These are phyloP conservation scores for Drosophila ficusphila DNA, from an alignment of 1,140 invertebrate genomes.

Conservation along the genomic window DNA sequence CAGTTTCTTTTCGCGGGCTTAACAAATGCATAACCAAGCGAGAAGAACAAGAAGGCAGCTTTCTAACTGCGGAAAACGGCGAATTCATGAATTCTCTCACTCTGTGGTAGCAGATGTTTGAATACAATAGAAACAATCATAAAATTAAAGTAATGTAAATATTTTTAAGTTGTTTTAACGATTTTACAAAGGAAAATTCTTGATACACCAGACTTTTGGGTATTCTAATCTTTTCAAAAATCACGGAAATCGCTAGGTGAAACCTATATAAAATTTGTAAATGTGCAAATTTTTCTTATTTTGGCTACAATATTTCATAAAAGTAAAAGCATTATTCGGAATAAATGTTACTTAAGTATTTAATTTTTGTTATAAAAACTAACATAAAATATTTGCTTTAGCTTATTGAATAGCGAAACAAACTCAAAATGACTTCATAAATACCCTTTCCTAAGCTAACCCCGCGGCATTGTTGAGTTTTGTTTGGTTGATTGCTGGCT, in stretches of 20 bases:
- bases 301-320: too few relatives aligned
- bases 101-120: too few relatives aligned
- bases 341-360: too few relatives aligned
- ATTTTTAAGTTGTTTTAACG: too few relatives aligned
- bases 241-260: too few relatives aligned
- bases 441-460: constrained; percentile 2
- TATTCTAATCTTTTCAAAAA: too few relatives aligned
- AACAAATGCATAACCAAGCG: constrained; percentile 62
- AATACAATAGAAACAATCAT: neutral
- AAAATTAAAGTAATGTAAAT: too few relatives aligned
- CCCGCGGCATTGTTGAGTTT: constrained; percentile 40
- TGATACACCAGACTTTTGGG: too few relatives aligned
- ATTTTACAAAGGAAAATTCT: too few relatives aligned
- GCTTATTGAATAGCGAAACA: neutral
- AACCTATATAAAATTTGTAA: too few relatives aligned
- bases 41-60: constrained; percentile 1
- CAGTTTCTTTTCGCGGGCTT: constrained; percentile 52
- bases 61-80: neutral
- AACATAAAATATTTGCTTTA: neutral
- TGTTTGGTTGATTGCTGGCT: constrained; percentile 42
- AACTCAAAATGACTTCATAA: neutral
- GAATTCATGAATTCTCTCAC: neutral
- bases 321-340: too few relatives aligned
- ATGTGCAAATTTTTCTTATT: too few relatives aligned
- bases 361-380: neutral